These are phyloP conservation scores for Lasioglossum morio DNA, from an alignment of 2,888 invertebrate species.

Conservation along the genomic window DNA sequence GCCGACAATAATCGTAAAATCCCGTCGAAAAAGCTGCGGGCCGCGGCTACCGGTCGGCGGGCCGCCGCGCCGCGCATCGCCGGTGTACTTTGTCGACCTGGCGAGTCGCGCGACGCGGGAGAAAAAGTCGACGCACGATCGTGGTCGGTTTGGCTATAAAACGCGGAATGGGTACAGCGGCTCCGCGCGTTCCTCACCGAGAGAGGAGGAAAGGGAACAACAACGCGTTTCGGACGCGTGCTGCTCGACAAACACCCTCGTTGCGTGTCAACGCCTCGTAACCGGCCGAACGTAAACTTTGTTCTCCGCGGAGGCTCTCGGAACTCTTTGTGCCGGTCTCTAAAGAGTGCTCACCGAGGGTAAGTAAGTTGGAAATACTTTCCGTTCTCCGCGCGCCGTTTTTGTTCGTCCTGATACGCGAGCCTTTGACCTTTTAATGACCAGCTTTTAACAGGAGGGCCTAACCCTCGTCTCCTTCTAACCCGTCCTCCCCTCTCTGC, in stretches of 20 bases:
- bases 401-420: constrained; percentile 10
- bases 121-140: not conserved
- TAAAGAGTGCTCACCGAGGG: constrained; percentile 5
- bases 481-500: not conserved
- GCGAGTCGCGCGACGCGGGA: not conserved
- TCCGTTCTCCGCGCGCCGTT: constrained; percentile 13
- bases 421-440: not conserved
- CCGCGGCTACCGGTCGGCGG: not conserved
- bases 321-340: constrained; percentile 14
- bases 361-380: constrained; percentile 20
- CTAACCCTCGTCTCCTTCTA: constrained; percentile 4
- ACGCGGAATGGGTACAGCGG: not conserved
- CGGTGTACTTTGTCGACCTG: not conserved
- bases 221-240: constrained; percentile 24
- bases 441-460: constrained; percentile 2
- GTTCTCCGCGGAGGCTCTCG: constrained; percentile 15
- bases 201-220: not conserved
- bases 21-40: constrained; percentile 34
- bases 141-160: not conserved
- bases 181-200: not conserved
- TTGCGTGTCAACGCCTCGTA: constrained; percentile 32
- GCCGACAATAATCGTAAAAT: constrained; percentile 69
- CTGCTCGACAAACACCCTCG: constrained; percentile 10
- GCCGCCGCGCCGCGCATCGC: too few relatives aligned
- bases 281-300: constrained; percentile 20